Conservation (phyloP, 2,113 vertebrate species). For the Phrynosoma platyrhinos region DNA sequence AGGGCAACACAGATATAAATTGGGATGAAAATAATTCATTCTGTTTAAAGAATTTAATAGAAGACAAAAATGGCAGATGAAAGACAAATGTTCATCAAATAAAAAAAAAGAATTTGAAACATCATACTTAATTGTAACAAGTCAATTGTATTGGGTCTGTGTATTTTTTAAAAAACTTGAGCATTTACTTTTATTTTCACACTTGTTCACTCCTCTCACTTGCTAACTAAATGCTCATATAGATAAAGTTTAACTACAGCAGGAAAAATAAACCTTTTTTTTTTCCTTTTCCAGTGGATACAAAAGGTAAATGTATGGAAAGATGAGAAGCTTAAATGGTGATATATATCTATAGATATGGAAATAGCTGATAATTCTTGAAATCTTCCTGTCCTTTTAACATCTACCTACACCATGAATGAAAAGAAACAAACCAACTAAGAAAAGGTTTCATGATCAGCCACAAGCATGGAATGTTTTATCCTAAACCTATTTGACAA, state of each 20-base stretch:
- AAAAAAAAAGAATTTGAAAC: neutral
- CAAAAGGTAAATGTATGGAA: fast-evolving
- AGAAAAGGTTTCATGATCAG: neutral
- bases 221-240: neutral
- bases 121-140: neutral
- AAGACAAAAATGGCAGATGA: neutral
- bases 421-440: neutral
- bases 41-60: neutral
- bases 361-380: neutral
- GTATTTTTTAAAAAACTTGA: neutral
- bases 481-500: neutral
- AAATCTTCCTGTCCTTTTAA: neutral
- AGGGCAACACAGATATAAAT: neutral
- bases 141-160: neutral
- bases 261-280: neutral
- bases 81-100: neutral
- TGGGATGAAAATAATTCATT: neutral
- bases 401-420: neutral
- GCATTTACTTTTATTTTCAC: slow-evolving; percentile 11
- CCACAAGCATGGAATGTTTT: neutral
- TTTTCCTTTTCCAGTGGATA: neutral
- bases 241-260: slow-evolving; percentile 13
- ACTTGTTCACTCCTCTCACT: neutral
- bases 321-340: neutral
- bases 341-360: neutral